Percentiles rank a stretch among this genome's conserved stretches.
Conservation (phyloP, 2,797 vertebrate species). For the Geotrypetes seraphini region DNA sequence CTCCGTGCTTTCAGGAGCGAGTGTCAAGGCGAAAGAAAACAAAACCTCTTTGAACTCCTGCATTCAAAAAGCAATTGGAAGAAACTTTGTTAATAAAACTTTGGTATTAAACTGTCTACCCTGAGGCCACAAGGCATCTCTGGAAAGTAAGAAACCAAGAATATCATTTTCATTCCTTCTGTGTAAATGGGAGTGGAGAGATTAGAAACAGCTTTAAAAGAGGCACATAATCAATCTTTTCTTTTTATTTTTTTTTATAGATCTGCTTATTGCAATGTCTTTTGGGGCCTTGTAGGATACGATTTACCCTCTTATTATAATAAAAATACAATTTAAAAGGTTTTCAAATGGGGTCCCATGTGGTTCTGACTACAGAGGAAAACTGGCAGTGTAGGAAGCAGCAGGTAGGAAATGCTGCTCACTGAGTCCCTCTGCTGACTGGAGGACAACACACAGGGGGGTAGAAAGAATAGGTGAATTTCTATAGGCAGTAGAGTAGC, state of each 20-base stretch:
- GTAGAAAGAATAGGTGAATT: too few species aligned
- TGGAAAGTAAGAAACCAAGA: constrained; percentile 7
- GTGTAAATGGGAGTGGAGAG: constrained; percentile 10
- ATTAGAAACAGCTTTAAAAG: constrained; percentile 5
- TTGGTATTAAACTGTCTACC: constrained; percentile 27
- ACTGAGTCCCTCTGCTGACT: too few species aligned
- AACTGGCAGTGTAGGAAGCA: too few species aligned
- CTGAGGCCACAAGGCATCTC: constrained; percentile 2
- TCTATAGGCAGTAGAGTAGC: too few species aligned
- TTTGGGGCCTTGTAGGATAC: constrained; percentile 4
- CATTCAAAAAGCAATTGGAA: constrained; percentile 11
- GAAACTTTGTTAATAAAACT: constrained; percentile 22
- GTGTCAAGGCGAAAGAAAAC: too few species aligned
- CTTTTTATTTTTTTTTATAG: constrained; percentile 14
- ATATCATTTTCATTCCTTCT: constrained; percentile 15
- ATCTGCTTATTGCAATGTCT: constrained; percentile 7
- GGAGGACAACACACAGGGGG: too few species aligned
- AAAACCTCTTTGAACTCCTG: constrained; percentile 2
- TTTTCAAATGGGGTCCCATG: too few species aligned
- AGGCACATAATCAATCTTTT: constrained; percentile 21
- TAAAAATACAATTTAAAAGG: too few species aligned
- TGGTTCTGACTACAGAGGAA: too few species aligned
- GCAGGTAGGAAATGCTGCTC: too few species aligned
- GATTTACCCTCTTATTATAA: too few species aligned
- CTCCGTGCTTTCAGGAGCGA: constrained; percentile 3